Evolutionary conservation across 2,113 vertebrate species (phyloP).

Genomic region (Campylomormyrus numenius): DNA sequence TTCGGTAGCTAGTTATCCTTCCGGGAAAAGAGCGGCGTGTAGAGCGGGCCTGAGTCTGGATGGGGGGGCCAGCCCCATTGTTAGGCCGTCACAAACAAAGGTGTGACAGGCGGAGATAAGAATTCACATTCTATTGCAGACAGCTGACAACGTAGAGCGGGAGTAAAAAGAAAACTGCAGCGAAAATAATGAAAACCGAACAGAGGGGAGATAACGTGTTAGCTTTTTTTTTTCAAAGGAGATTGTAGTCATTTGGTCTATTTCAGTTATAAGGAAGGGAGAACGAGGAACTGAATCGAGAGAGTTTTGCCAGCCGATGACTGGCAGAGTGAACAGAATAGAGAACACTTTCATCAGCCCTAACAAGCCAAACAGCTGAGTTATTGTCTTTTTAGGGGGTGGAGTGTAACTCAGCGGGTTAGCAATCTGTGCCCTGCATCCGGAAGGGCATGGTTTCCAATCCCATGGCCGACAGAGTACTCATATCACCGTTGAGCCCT

Average conservation of each 20-base stretch:
- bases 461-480: not conserved
- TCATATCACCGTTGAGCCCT: not conserved
- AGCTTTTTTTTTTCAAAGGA: not conserved
- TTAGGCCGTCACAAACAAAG: not conserved
- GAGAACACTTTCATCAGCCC: not conserved
- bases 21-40: not conserved
- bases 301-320: not conserved
- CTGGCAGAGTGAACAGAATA: not conserved
- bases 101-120: not conserved
- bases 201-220: not conserved
- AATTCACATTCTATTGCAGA: not conserved
- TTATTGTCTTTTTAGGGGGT: not conserved
- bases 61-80: not conserved
- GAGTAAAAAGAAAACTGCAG: not conserved
- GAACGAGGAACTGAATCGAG: not conserved
- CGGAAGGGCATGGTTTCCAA: not conserved
- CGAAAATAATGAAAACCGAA: not conserved
- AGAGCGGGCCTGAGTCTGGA: not conserved
- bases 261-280: not conserved
- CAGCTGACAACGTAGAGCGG: not conserved
- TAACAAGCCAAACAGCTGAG: not conserved
- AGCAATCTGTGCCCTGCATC: not conserved
- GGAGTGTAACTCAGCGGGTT: not conserved
- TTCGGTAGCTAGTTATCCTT: not conserved
- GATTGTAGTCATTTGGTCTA: not conserved